Conservation (phyloP, 2,113 vertebrate genomes). For the Sinocyclocheilus anophthalmus region DNA sequence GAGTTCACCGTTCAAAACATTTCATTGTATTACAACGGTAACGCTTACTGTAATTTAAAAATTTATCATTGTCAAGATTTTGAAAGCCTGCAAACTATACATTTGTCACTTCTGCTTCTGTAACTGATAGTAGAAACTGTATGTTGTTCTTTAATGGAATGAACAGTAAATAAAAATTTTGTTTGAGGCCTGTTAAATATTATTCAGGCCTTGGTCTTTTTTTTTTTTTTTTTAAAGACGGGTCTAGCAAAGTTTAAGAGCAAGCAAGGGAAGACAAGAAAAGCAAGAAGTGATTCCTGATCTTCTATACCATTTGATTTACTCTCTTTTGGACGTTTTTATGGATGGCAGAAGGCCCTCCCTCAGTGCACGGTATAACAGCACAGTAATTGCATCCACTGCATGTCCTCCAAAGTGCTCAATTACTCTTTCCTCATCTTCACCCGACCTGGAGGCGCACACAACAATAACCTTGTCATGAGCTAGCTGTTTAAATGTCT, state of each 20-base stretch:
- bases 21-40: not conserved
- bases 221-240: not conserved
- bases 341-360: constrained; percentile 69
- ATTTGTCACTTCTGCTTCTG: not conserved
- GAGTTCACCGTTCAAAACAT: not conserved
- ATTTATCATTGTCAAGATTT: not conserved
- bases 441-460: constrained; percentile 70
- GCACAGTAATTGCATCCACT: constrained; percentile 73
- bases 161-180: not conserved
- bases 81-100: not conserved
- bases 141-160: not conserved
- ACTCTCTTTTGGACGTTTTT: constrained; percentile 68
- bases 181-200: not conserved
- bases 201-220: not conserved
- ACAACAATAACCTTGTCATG: constrained; percentile 72
- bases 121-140: not conserved
- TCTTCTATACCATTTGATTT: constrained; percentile 57
- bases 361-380: constrained; percentile 71
- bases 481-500: constrained; percentile 63
- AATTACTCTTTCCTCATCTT: constrained; percentile 73
- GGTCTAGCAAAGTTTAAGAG: constrained; percentile 45
- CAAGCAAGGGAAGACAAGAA: not conserved
- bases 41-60: no score
- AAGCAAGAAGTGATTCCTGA: not conserved
- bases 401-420: constrained; percentile 68